phyloP scores from a whole-genome alignment of 2,113 vertebrate species.

The Oreochromis tanganicae region DNA sequence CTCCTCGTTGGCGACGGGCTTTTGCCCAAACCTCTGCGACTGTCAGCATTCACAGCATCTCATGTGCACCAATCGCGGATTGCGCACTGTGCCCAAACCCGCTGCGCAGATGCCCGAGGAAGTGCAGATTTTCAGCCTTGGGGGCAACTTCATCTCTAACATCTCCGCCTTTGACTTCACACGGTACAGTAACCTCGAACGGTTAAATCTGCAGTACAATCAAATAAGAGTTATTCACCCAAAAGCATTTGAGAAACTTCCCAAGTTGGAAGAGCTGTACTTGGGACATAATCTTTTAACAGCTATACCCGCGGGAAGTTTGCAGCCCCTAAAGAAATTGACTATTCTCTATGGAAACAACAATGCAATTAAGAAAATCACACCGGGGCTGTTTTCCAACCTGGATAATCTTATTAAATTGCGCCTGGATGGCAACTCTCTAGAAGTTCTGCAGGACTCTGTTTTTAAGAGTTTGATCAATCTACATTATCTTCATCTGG shows the following conservation, averaged over 20 bases:
- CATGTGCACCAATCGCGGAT: slow-evolving; percentile 89
- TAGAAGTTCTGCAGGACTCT: slow-evolving; percentile 80
- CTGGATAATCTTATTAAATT: slow-evolving; percentile 82
- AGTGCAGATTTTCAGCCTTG: slow-evolving; percentile 84
- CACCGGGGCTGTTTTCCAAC: slow-evolving; percentile 74
- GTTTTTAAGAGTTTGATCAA: slow-evolving; percentile 80
- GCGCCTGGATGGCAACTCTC: slow-evolving; percentile 83
- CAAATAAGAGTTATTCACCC: slow-evolving; percentile 83
- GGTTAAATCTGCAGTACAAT: slow-evolving; percentile 92
- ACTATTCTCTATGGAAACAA: slow-evolving; percentile 85
- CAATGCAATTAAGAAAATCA: slow-evolving; percentile 80
- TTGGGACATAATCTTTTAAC: slow-evolving; percentile 88
- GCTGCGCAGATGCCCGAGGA: slow-evolving; percentile 66
- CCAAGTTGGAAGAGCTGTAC: slow-evolving; percentile 86
- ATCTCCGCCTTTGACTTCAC: slow-evolving; percentile 84
- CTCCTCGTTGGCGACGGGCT: slow-evolving; percentile 39
- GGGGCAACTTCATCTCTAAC: slow-evolving; percentile 91
- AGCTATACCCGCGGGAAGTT: slow-evolving; percentile 72
- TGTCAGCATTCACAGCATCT: slow-evolving; percentile 88
- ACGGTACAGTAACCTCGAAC: slow-evolving; percentile 76
- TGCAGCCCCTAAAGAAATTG: slow-evolving; percentile 80
- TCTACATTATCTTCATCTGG: slow-evolving; percentile 87
- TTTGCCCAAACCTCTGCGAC: slow-evolving; percentile 89
- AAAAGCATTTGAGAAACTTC: slow-evolving; percentile 84
- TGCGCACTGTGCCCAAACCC: slow-evolving; percentile 79